Conservation (phyloP, 2,888 invertebrate genomes). For the Heliconius hortense region DNA sequence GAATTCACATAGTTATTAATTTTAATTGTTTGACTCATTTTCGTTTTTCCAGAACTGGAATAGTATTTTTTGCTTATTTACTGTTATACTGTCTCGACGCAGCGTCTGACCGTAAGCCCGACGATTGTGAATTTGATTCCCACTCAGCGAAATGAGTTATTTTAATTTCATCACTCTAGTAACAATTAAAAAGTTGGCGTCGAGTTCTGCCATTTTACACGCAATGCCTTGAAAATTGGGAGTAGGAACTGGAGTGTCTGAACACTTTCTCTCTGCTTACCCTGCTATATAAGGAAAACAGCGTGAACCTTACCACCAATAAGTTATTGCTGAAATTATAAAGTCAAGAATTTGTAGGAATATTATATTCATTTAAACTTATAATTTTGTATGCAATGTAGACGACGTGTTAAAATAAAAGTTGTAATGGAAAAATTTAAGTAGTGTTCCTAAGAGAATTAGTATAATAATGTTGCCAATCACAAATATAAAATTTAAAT, state of each 20-base stretch:
- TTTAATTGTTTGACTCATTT: constrained; percentile 24
- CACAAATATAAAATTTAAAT: not conserved
- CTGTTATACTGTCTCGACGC: not conserved
- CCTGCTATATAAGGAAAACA: no score
- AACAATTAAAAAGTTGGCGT: not conserved
- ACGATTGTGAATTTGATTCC: no score
- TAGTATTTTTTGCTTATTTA: not conserved
- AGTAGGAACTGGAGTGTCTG: not conserved
- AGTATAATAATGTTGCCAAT: not conserved
- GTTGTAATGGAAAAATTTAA: no score
- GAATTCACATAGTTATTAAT: constrained; percentile 53
- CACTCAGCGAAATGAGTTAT: not conserved
- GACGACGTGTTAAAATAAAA: no score
- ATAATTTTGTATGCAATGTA: no score
- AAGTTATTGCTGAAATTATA: no score
- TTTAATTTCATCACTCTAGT: not conserved
- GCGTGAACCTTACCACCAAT: no score
- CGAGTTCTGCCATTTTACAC: not conserved
- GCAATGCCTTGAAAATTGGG: not conserved
- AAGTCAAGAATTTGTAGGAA: no score
- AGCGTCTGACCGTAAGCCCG: not conserved
- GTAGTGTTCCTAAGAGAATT: no score
- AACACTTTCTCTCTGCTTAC: not conserved
- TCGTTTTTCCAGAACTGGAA: constrained; percentile 4
- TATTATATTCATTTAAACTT: no score